Evolutionary conservation across 35 echinoderm and acorn worm genomes (phyloP).

Genomic region (Amphiura filiformis): DNA sequence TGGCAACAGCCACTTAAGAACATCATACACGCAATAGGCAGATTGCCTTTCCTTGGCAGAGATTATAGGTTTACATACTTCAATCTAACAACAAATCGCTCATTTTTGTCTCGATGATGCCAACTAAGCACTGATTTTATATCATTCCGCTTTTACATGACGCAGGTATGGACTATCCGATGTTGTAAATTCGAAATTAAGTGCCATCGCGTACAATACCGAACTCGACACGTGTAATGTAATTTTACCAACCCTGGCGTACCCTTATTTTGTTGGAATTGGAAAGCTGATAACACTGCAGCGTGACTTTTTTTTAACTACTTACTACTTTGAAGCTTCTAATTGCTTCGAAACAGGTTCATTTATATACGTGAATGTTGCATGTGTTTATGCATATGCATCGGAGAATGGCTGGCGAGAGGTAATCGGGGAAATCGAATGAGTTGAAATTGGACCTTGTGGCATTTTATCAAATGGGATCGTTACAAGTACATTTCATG

Average conservation of each 20-base stretch:
- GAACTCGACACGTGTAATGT: not conserved
- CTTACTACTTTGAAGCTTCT: not conserved
- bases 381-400: too few relatives aligned
- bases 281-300: not conserved
- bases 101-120: not conserved
- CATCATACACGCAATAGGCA: not conserved
- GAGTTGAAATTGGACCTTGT: too few relatives aligned
- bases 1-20: not conserved
- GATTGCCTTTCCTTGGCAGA: not conserved
- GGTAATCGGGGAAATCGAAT: too few relatives aligned
- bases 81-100: not conserved
- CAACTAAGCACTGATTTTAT: not conserved
- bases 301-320: not conserved
- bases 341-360: too few relatives aligned
- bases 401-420: too few relatives aligned
- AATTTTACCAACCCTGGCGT: not conserved
- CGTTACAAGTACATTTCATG: too few relatives aligned
- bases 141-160: not conserved
- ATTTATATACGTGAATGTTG: too few relatives aligned
- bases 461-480: too few relatives aligned
- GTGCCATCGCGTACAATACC: not conserved
- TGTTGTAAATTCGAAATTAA: not conserved
- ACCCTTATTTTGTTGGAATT: too few relatives aligned
- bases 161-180: not conserved
- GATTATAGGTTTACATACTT: slow-evolving; percentile 4